Percentiles rank a stretch among this genome's conserved stretches.
These are phyloP conservation scores for Tokudaia tokunoshimensis DNA, from an alignment of 2,797 vertebrate species.

Conservation along the genomic window DNA sequence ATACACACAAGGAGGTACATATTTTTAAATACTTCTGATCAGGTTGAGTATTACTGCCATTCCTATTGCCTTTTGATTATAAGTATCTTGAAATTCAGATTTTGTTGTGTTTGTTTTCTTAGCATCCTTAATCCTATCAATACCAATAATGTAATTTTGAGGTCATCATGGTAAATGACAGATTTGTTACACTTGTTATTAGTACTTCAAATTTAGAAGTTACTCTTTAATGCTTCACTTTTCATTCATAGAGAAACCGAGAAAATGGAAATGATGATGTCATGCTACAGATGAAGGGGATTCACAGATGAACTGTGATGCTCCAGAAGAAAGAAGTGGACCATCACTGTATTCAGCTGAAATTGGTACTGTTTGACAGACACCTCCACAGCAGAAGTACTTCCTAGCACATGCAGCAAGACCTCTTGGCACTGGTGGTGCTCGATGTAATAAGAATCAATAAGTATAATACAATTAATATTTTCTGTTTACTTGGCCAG, in stretches of 20 bases:
- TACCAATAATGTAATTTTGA: conserved; percentile 39
- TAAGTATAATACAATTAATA: background rate
- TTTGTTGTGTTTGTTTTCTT: background rate
- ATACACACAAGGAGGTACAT: background rate
- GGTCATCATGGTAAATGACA: background rate
- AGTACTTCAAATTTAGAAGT: background rate
- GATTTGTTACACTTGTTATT: background rate
- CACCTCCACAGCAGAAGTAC: background rate
- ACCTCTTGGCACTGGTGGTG: background rate
- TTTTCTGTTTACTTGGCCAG: conserved; percentile 41
- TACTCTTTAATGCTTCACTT: background rate
- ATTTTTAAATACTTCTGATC: background rate
- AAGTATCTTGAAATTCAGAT: background rate
- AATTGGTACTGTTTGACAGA: background rate
- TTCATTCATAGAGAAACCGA: conserved; percentile 45
- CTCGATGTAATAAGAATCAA: background rate
- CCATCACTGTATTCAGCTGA: conserved; percentile 17
- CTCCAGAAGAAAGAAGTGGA: conserved; percentile 54
- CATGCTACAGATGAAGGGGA: background rate
- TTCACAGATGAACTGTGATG: conserved; percentile 45
- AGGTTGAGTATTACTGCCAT: background rate
- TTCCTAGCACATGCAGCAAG: background rate
- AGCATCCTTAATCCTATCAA: conserved; percentile 23
- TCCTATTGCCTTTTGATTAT: conserved; percentile 19
- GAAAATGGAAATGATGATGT: conserved; percentile 4